Evolutionary conservation across 2,113 vertebrate genomes (phyloP).

Genomic region (Chrysochloris asiatica): DNA sequence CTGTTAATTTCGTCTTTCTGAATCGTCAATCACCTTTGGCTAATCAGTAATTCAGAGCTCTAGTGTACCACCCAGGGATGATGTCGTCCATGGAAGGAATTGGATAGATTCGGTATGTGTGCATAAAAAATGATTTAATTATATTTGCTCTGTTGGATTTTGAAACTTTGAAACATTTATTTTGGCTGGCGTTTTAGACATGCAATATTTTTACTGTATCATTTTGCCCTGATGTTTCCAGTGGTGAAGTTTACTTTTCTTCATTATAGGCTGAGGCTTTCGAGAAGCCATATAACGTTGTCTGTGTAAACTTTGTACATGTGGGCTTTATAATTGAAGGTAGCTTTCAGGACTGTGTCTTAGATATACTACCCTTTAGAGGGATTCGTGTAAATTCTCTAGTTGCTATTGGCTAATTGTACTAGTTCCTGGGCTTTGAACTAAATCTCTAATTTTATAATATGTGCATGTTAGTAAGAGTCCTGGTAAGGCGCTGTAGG

Average conservation of each 20-base stretch:
- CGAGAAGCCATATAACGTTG: background rate
- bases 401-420: background rate
- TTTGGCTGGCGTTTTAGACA: background rate
- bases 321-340: background rate
- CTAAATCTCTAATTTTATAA: slow-evolving; percentile 32
- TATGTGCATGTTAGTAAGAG: background rate
- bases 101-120: background rate
- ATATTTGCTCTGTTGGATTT: background rate
- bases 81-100: background rate
- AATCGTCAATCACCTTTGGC: background rate
- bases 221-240: background rate
- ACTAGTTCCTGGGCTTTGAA: slow-evolving; percentile 32
- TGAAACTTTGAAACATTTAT: background rate
- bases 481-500: too few relatives aligned
- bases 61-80: background rate
- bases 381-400: background rate
- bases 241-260: background rate
- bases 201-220: background rate
- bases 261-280: background rate
- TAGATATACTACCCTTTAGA: background rate
- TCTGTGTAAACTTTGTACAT: background rate
- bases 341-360: background rate
- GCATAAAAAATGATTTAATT: background rate
- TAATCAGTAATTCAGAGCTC: background rate
- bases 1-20: background rate